phyloP scores from a whole-genome alignment of 2,888 invertebrate genomes.

The Eupithecia insigniata region DNA sequence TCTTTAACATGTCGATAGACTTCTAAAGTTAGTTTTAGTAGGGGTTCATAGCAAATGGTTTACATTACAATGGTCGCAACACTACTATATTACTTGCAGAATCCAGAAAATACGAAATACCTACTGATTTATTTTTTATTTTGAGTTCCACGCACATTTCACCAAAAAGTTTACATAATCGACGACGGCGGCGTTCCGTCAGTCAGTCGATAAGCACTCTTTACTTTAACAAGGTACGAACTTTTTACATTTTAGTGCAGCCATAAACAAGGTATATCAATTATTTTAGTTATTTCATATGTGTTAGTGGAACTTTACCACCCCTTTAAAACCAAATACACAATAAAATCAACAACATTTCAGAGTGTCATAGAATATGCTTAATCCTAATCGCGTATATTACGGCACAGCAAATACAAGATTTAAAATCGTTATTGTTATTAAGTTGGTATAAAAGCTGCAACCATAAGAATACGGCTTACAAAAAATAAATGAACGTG shows the following conservation, averaged over 20 bases:
- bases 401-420: background rate
- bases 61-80: no score
- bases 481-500: background rate
- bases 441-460: background rate
- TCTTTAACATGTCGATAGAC: background rate
- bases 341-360: conserved; percentile 35
- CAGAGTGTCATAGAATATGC: background rate
- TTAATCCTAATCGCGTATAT: background rate
- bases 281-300: conserved; percentile 12
- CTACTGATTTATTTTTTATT: no score
- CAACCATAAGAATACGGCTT: background rate
- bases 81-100: no score
- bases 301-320: conserved; percentile 47
- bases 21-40: no score
- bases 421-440: background rate
- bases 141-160: no score
- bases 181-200: no score
- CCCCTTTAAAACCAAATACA: conserved; percentile 46
- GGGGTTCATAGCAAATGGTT: no score
- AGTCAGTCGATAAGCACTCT: background rate
- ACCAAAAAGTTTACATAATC: no score
- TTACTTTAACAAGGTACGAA: background rate
- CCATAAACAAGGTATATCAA: background rate
- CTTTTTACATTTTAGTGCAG: background rate
- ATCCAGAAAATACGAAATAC: no score